Conservation (phyloP, 2,888 invertebrate species). For the Oegoconia quadripuncta region DNA sequence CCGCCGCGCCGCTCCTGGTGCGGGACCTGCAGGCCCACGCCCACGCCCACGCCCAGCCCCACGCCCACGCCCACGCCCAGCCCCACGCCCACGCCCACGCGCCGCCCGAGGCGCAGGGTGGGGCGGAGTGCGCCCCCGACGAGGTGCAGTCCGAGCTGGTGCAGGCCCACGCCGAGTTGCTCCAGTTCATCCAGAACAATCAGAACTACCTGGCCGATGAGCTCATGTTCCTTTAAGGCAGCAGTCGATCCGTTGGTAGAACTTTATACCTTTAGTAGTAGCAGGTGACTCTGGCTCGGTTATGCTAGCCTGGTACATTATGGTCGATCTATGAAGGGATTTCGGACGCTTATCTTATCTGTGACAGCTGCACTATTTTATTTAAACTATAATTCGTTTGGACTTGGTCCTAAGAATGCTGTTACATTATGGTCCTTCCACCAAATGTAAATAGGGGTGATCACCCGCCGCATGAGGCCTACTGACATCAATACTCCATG, state of each 20-base stretch:
- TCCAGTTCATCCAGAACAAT: constrained; percentile 26
- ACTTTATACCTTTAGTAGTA: too few relatives aligned
- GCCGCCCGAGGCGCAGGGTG: constrained; percentile 20
- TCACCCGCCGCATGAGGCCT: too few relatives aligned
- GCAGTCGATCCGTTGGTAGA: too few relatives aligned
- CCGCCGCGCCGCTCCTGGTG: constrained; percentile 33
- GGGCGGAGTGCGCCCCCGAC: constrained; percentile 10
- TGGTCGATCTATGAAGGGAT: too few relatives aligned
- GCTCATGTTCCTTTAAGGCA: constrained; percentile 33
- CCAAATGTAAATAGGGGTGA: too few relatives aligned
- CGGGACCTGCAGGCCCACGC: constrained; percentile 23
- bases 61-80: neutral
- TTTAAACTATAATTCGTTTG: too few relatives aligned
- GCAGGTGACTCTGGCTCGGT: too few relatives aligned
- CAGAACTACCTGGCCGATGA: constrained; percentile 48
- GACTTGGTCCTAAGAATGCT: too few relatives aligned
- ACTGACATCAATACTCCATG: too few relatives aligned
- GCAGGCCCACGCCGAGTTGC: constrained; percentile 15
- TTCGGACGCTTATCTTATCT: too few relatives aligned
- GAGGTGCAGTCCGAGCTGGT: neutral
- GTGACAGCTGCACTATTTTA: too few relatives aligned
- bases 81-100: neutral
- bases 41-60: neutral
- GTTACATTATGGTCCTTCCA: too few relatives aligned
- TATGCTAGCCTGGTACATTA: neutral